Evolutionary conservation across 2,888 invertebrate species (phyloP), one percentile per base, ranked within the genome.

Genomic region (Papilio gigon): DNA sequence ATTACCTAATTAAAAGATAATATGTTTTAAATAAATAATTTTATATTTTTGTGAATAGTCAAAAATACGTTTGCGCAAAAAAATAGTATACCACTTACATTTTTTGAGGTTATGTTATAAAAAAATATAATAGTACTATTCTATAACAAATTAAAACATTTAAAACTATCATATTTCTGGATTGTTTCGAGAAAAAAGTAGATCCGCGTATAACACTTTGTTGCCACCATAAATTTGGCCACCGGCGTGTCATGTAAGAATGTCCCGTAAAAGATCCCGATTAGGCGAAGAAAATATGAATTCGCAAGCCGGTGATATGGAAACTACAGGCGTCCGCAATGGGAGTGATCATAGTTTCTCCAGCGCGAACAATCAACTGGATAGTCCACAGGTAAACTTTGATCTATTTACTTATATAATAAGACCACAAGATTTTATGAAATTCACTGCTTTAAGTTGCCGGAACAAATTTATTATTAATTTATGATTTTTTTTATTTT

Each of bases 181-280:
- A 60, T 25, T 56, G 53, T 56, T 50, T 6, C 4, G 11, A 27
- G 4, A 22, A 27, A 27, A 53, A 30, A 3, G 30, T 30, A 60
- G n/a, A 9, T 60, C n/a, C 25, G 40, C n/a, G 37, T 25, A 6
- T 2, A 4, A 37, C 22, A 14, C 25, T 59, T 59, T 9, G 37
- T 37, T 60, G 56, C 20, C 20, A 17, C 40, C 59, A 44, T 59
- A 56, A 42, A 56, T 60, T 61, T 56, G 64, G 58, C 58, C n/a
- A 71, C 70, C 70, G 70, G 71, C 71, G 77, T 80, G 84, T 76
- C 73, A 89, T 89, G 89, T 85, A 76, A 90, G 82, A 84, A 92
- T 91, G 90, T 90, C 91, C 73, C 90, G 90, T 40, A 92, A 92
- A 80, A 81, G 91, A 70, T 79, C 83, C 71, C 83, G 88, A 63